Evolutionary conservation across 2,888 invertebrate genomes (phyloP), one percentile per base, ranked within the genome.

Genomic region (Suillia variegata): DNA sequence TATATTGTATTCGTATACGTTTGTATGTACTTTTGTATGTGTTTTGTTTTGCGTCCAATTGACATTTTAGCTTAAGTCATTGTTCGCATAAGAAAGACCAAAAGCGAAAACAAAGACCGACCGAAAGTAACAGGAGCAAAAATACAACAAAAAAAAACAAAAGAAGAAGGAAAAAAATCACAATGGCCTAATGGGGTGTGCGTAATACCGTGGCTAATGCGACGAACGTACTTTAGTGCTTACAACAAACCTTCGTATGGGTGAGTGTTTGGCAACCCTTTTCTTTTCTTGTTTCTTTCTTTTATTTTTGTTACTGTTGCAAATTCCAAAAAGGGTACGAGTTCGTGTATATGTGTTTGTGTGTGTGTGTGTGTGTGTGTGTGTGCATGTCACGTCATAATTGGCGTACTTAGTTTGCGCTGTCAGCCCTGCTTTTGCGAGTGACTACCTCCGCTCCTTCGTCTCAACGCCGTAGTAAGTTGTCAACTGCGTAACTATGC

Each of bases 41-140:
- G n/a, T 38, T 38, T n/a, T 13, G 8, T n/a, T 13, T 4, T 38
- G 38, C 74, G 73, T 73, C 73, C 71, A 74, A 71, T 71, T 71
- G 71, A 71, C 71, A 71, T 71, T 71, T 74, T 70, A 74, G 71
- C 71, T 71, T 71, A 71, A 71, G 71, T 74, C 73, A 71, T 71
- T 71, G 68, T 73, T 38, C 38, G 38, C 38, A 6, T n/a, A 38
- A 38, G 38, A 38, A 38, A n/a, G n/a, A n/a, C n/a, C n/a, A n/a
- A n/a, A n/a, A 31, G 31, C 12, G 38, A 38, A n/a, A 38, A 6
- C 38, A 38, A 38, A 13, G 15, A 8, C 6, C 15, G 8, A 31
- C 5, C 12, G n/a, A 38, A 38, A 13, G 38, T 38, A 38, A 38
- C 38, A 38, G n/a, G 12, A 38, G n/a, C 38, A 38, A 38, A 38